Base-by-base conservation (phyloP, 2,888 invertebrate species). In the Hirudinaria manillensis region DNA sequence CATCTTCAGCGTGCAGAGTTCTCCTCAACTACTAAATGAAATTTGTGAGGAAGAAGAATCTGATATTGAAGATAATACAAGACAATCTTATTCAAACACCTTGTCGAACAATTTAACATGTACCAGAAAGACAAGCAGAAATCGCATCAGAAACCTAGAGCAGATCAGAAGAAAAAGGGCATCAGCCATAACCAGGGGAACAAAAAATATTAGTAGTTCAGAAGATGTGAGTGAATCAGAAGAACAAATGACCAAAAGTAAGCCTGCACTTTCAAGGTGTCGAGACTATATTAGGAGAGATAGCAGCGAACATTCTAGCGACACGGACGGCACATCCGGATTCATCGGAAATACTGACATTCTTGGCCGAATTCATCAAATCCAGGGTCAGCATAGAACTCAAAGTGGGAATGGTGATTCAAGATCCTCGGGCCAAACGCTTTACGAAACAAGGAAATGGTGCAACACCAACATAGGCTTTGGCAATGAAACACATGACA, bases 191-290 rank as follows among this genome's bases (percentile, higher is more conserved):
- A 36, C 21, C 27, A 68, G 68, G 68, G 36, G 36, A n/a, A 32
- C 27, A 7, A 29, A n/a, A 7, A 68, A 68, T 32, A 94, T 94
- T 83, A 94, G 94, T 81, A 94, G 94, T 73, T 94, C 94, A 0
- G 73, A 73, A 65, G 95, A 96, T 85, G 92, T 95, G 7, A 94
- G 94, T 77, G 94, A 94, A 84, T 88, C 87, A 36, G 88, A 88
- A 77, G 92, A 84, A 55, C 81, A 83, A 3, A 83, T 83, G 61
- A 80, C 82, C 27, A 82, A 82, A 76, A 81, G 10, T n/a, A 68
- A 34, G 68, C 68, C 29, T 29, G 16, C 4, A 13, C n/a, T 68
- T 13, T 29, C 13, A 16, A 68, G 68, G 34, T 68, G 32, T 10
- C 29, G 38, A 56, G 67, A 74, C 2, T 19, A 21, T 2, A 67